phyloP scores from a whole-genome alignment of 1,140 invertebrate species.

The Psilanteris sp. region DNA sequence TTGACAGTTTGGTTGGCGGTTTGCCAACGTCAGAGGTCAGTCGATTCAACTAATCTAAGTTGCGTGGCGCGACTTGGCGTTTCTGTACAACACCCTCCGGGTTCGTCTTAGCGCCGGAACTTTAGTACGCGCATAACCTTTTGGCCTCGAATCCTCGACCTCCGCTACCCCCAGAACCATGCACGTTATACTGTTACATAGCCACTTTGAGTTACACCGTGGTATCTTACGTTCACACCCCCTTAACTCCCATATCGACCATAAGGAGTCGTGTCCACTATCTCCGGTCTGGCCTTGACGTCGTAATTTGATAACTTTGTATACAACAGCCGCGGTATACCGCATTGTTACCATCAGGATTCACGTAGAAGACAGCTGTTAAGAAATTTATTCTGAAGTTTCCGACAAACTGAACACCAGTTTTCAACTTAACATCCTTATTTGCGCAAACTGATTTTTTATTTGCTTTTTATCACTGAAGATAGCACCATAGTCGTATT shows the following conservation, averaged over 20 bases:
- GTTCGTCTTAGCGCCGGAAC: slow-evolving; percentile 59
- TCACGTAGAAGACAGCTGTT: slow-evolving; percentile 56
- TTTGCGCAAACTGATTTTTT: slow-evolving; percentile 1
- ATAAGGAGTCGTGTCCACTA: slow-evolving; percentile 63
- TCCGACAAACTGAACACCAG: slow-evolving; percentile 21
- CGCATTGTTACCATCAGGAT: slow-evolving; percentile 59
- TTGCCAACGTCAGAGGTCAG: slow-evolving; percentile 73
- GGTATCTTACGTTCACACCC: slow-evolving; percentile 58
- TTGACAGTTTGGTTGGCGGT: slow-evolving; percentile 78
- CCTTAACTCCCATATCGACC: slow-evolving; percentile 62
- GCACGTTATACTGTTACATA: slow-evolving; percentile 55
- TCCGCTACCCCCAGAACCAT: slow-evolving; percentile 7
- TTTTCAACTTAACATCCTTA: slow-evolving; percentile 38
- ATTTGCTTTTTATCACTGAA: background rate
- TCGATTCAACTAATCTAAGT: slow-evolving; percentile 79
- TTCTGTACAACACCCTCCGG: slow-evolving; percentile 67
- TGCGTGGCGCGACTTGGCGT: slow-evolving; percentile 76
- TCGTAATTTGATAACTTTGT: slow-evolving; percentile 66
- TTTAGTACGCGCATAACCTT: slow-evolving; percentile 60
- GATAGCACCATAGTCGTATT: too few species aligned
- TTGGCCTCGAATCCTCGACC: slow-evolving; percentile 37
- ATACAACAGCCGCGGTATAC: slow-evolving; percentile 53
- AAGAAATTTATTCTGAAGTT: slow-evolving; percentile 60
- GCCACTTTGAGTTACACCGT: slow-evolving; percentile 60
- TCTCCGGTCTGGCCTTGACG: slow-evolving; percentile 60